Evolutionary conservation across 2,888 invertebrate species (phyloP), one percentile per base, ranked within the genome.

Genomic region (Blera fallax): DNA sequence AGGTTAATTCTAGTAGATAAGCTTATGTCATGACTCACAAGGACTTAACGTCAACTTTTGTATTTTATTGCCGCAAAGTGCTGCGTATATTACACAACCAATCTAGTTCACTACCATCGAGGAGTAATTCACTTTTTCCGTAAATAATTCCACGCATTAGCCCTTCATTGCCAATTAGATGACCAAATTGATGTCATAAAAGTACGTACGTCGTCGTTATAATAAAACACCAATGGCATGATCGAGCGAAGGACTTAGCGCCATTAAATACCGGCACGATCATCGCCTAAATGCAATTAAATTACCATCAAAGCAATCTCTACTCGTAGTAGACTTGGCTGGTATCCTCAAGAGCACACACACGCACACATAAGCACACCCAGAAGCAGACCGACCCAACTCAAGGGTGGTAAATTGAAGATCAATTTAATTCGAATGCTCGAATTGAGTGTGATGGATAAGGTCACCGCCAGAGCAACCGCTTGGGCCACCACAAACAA

Each of bases 321-420:
- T 32, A 29, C 56, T 56, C 65, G 14, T 43, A 29, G 7, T 18
- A 2, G 37, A 56, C 21, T 40, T 40, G 70, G 40, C 54, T 40
- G 70, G 40, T 45, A 54, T 54, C 43, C 58, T 76, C 34, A 40
- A 37, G 56, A 65, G 76, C 54, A 7, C 4, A 43, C 48, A 65
- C 29, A 43, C 60, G 69, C 32, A 74, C 32, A 65, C 52, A 48
- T 34, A 34, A 24, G 24, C 4, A 24, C 24, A 24, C 24, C 21
- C 45, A 77, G 37, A 10, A 40, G 27, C 78, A 54, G 60, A 60
- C 52, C 67, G 45, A 54, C 67, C 62, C 73, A 73, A 24, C 73
- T 83, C 83, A 83, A 73, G 67, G 83, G 83, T 78, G 78, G 83
- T 78, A 78, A 73, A 83, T 73, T 78, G 83, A 69, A 83, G 83